Conservation (phyloP, 2,888 invertebrate genomes). For the Acronicta psi region DNA sequence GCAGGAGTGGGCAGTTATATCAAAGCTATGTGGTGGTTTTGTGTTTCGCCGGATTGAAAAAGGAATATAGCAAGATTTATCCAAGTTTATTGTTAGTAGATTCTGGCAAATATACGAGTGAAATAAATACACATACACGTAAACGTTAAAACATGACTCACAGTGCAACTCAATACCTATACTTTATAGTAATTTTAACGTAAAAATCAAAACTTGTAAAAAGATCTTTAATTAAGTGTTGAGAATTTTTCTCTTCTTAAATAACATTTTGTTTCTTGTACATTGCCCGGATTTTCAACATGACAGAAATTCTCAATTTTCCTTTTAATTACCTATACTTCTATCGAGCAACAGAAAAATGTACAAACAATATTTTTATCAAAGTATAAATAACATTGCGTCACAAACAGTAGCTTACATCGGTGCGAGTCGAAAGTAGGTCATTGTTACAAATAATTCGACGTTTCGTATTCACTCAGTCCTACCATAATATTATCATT, state of each 20-base stretch:
- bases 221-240: too few species aligned
- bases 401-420: constrained; percentile 67
- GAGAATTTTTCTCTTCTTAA: background rate
- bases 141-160: too few species aligned
- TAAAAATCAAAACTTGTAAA: too few species aligned
- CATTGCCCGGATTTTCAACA: background rate
- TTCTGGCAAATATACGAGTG: too few species aligned
- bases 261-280: constrained; percentile 6
- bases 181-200: too few species aligned
- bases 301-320: constrained; percentile 26
- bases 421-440: constrained; percentile 60
- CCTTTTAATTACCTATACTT: constrained; percentile 26
- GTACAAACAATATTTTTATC: constrained; percentile 45
- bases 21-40: too few species aligned
- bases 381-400: constrained; percentile 58
- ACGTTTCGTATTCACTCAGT: constrained; percentile 33
- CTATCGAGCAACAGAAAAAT: constrained; percentile 12
- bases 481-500: constrained; percentile 32
- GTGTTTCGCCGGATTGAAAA: too few species aligned
- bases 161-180: too few species aligned
- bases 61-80: too few species aligned
- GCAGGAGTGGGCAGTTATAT: too few species aligned
- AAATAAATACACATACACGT: too few species aligned
- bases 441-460: constrained; percentile 56
- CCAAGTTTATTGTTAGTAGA: too few species aligned